These are phyloP conservation scores for Thymelicus lineola DNA, from an alignment of 2,888 invertebrate species.

Conservation along the genomic window DNA sequence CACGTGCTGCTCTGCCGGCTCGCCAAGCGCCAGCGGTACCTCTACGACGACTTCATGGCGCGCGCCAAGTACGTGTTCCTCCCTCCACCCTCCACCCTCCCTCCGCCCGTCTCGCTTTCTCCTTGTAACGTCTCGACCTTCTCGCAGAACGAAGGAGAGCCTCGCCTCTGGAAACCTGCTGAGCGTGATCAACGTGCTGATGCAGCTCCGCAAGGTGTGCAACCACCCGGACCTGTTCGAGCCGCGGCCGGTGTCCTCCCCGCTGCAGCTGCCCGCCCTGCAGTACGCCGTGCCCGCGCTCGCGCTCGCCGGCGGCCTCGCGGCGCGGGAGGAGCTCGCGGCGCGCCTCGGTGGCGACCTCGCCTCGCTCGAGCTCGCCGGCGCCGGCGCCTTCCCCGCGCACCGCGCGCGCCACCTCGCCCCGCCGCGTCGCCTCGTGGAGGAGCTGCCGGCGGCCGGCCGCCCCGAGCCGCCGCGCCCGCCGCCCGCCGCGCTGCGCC, in stretches of 20 bases:
- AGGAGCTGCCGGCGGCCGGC: conserved; percentile 82
- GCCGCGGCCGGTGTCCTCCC: conserved; percentile 96
- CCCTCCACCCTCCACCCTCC: too few relatives aligned
- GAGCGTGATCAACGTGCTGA: conserved; percentile 97
- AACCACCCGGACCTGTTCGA: conserved; percentile 99
- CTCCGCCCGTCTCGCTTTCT: too few relatives aligned
- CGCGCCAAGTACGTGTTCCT: conserved; percentile 91
- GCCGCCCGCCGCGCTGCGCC: conserved; percentile 87
- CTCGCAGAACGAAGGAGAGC: conserved; percentile 94
- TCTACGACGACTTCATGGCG: conserved; percentile 99
- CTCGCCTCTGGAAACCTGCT: conserved; percentile 96
- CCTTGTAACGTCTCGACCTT: neutral
- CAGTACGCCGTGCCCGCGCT: conserved; percentile 89
- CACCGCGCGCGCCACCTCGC: conserved; percentile 92
- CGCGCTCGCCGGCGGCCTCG: conserved; percentile 89
- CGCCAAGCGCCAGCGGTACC: conserved; percentile 97
- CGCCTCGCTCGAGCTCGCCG: conserved; percentile 87
- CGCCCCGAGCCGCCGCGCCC: conserved; percentile 87
- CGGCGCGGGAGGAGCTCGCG: conserved; percentile 88
- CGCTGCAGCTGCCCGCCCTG: conserved; percentile 95
- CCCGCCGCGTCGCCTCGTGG: conserved; percentile 83
- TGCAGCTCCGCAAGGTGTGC: conserved; percentile 99
- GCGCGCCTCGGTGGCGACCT: conserved; percentile 89
- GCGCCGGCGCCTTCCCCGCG: conserved; percentile 92
- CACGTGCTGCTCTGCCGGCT: conserved; percentile 97